phyloP scores from a whole-genome alignment of 1,140 invertebrate species.

The Latrodectus geometricus region DNA sequence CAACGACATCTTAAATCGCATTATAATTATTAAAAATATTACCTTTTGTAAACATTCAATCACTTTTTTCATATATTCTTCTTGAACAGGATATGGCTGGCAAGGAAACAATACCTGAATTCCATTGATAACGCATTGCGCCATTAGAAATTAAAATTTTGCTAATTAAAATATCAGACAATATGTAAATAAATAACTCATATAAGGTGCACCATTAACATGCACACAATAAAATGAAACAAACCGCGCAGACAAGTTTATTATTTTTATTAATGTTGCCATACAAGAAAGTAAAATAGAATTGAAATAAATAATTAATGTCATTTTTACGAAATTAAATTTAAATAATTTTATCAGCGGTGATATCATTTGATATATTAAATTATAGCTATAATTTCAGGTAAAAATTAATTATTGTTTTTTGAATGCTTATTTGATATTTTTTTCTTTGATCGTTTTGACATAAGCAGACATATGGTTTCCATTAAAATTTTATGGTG shows the following conservation, averaged over 20 bases:
- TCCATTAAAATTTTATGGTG: neutral
- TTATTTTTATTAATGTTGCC: neutral
- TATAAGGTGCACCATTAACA: neutral
- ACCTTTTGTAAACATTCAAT: slow-evolving; percentile 87
- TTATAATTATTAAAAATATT: slow-evolving; percentile 47
- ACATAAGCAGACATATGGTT: neutral
- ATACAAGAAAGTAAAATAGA: neutral
- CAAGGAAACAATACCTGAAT: slow-evolving; percentile 91
- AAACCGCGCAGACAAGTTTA: neutral
- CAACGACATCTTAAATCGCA: no score
- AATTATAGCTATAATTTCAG: no score
- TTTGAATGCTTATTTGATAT: neutral
- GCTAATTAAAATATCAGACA: no score
- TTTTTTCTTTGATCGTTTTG: neutral
- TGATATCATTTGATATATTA: no score
- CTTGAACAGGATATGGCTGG: slow-evolving; percentile 92
- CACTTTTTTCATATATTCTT: slow-evolving; percentile 91
- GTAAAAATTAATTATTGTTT: no score
- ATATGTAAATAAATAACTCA: no score
- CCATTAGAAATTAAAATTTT: neutral
- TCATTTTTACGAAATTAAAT: no score
- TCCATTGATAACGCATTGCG: slow-evolving; percentile 63
- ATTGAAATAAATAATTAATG: neutral
- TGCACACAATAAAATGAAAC: neutral
- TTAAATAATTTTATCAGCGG: no score